These are phyloP conservation scores for Limnothrissa miodon DNA, from an alignment of 2,113 vertebrate species.

Conservation along the genomic window DNA sequence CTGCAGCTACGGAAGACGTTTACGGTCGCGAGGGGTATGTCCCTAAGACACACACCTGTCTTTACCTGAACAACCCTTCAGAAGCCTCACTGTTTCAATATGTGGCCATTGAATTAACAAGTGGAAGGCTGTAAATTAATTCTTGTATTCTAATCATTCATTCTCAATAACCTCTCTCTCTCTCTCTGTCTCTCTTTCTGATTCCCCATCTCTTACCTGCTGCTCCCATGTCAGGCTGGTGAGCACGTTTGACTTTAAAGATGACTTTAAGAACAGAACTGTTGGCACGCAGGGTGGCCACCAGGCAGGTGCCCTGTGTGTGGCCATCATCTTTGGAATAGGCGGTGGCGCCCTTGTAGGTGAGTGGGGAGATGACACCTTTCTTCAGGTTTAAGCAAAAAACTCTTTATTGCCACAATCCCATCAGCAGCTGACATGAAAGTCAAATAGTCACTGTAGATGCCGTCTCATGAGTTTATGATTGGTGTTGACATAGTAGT, in stretches of 20 bases:
- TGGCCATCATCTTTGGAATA: constrained; percentile 84
- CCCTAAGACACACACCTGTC: not conserved
- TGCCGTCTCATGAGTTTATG: too few species aligned
- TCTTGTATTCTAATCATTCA: not conserved
- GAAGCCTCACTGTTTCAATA: not conserved
- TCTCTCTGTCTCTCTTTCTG: constrained; percentile 30
- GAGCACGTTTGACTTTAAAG: constrained; percentile 69
- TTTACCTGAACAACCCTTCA: not conserved
- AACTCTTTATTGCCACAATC: too few species aligned
- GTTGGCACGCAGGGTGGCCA: constrained; percentile 76
- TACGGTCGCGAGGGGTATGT: constrained; percentile 82
- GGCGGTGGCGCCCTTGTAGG: constrained; percentile 83
- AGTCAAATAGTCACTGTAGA: too few species aligned
- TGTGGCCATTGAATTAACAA: not conserved
- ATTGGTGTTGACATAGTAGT: too few species aligned
- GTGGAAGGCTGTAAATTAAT: not conserved
- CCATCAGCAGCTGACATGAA: too few species aligned
- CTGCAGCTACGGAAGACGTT: constrained; percentile 65
- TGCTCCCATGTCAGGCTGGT: constrained; percentile 69
- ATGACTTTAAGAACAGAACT: constrained; percentile 36
- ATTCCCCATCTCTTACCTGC: too few species aligned
- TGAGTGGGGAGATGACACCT: constrained; percentile 56
- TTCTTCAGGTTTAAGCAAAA: constrained; percentile 28
- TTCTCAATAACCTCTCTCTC: constrained; percentile 2
- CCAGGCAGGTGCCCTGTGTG: constrained; percentile 84